These are phyloP conservation scores for Himalopsyche tibetana DNA, from an alignment of 2,888 invertebrate genomes.

Conservation along the genomic window DNA sequence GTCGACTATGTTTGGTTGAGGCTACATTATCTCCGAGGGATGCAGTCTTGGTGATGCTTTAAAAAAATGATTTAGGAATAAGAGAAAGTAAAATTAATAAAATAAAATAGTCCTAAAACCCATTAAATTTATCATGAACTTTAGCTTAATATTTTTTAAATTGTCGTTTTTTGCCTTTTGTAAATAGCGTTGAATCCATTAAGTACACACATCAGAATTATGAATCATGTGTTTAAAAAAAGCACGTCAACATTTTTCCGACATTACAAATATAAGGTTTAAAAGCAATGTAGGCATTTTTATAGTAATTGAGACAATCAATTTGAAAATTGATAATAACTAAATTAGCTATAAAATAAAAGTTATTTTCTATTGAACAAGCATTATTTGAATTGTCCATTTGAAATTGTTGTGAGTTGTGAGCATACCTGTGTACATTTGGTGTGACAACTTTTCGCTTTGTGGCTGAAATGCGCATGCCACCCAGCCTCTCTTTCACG, in stretches of 20 bases:
- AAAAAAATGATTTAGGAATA: not conserved
- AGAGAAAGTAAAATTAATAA: too few species aligned
- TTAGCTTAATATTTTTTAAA: too few species aligned
- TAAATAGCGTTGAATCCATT: too few species aligned
- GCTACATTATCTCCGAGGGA: not conserved
- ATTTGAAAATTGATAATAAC: not conserved
- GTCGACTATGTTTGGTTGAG: not conserved
- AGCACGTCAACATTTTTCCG: too few species aligned
- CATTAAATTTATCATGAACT: too few species aligned
- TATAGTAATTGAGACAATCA: too few species aligned
- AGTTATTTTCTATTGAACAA: not conserved
- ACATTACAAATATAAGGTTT: too few species aligned
- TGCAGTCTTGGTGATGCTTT: not conserved
- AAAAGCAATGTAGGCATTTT: too few species aligned
- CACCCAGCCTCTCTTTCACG: constrained; percentile 60
- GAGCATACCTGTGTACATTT: not conserved
- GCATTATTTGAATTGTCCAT: not conserved
- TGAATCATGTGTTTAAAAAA: too few species aligned
- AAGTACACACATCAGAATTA: too few species aligned
- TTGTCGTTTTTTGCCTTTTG: too few species aligned
- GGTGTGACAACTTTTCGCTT: constrained; percentile 61
- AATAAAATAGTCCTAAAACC: too few species aligned
- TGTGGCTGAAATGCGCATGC: constrained; percentile 59
- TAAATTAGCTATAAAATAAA: not conserved
- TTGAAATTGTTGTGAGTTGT: not conserved